These are phyloP conservation scores for Ctenochaetus hawaiiensis DNA, from an alignment of 2,797 vertebrate species.

Conservation along the genomic window DNA sequence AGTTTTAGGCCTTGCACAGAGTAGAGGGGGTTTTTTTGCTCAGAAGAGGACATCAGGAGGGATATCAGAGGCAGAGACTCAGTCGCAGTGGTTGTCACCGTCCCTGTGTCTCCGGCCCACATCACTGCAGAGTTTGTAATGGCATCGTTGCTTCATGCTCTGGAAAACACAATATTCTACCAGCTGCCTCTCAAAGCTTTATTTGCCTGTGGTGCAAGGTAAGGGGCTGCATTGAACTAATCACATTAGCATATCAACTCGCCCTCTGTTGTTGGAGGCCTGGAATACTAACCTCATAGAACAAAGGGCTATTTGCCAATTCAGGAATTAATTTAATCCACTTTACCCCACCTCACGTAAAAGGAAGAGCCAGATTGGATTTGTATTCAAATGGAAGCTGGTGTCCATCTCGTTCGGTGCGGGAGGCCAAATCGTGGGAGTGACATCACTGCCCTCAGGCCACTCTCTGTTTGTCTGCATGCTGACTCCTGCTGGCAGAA, in stretches of 20 bases:
- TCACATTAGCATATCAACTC: constrained; percentile 72
- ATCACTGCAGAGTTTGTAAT: constrained; percentile 4
- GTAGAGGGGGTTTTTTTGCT: constrained; percentile 12
- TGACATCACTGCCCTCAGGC: constrained; percentile 54
- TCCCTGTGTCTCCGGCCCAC: neutral
- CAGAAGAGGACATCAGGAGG: constrained; percentile 6
- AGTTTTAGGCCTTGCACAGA: constrained; percentile 4
- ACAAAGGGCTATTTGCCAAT: constrained; percentile 71
- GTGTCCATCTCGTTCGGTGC: constrained; percentile 51
- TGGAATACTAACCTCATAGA: constrained; percentile 71
- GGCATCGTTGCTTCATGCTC: constrained; percentile 40
- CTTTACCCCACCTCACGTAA: constrained; percentile 53
- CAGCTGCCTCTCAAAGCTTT: constrained; percentile 54
- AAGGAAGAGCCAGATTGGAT: constrained; percentile 57
- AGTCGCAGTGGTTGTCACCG: neutral
- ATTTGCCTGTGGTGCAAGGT: constrained; percentile 62
- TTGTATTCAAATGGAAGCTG: constrained; percentile 68
- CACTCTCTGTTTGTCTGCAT: constrained; percentile 36
- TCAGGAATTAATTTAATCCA: constrained; percentile 68
- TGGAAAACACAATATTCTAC: constrained; percentile 45
- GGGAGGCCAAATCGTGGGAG: constrained; percentile 54
- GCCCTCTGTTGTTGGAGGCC: constrained; percentile 44
- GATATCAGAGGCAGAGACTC: constrained; percentile 27
- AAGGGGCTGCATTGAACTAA: constrained; percentile 59
- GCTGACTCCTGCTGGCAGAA: constrained; percentile 54